phyloP scores from a whole-genome alignment of 2,113 vertebrate genomes.

The Podiceps cristatus region DNA sequence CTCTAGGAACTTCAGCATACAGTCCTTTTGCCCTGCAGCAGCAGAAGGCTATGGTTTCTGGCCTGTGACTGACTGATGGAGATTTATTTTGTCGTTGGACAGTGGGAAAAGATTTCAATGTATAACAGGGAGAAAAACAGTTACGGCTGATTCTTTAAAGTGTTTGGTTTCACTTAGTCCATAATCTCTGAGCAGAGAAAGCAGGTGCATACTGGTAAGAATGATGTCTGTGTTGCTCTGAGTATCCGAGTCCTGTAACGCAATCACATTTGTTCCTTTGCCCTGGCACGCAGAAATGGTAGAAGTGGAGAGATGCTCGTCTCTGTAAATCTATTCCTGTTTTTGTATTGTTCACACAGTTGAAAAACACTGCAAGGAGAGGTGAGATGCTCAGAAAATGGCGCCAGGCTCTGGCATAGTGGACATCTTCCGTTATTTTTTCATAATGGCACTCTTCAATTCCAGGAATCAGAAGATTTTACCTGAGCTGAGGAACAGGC shows the following conservation, averaged over 20 bases:
- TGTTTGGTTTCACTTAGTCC: conserved; percentile 3
- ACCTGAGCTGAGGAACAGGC: background rate
- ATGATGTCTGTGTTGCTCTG: background rate
- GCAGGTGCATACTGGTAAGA: background rate
- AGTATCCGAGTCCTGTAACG: background rate
- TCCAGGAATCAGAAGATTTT: background rate
- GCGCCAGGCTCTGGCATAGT: background rate
- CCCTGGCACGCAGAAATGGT: background rate
- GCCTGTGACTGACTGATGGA: background rate
- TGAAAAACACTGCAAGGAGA: background rate
- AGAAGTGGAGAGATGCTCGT: background rate
- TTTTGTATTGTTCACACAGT: background rate
- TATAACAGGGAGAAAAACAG: background rate
- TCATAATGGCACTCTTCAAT: background rate
- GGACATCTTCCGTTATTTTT: background rate
- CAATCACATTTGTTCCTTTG: background rate
- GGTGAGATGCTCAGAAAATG: background rate
- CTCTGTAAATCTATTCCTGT: background rate
- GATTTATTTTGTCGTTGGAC: background rate
- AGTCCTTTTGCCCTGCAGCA: background rate
- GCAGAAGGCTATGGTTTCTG: background rate
- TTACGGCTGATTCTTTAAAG: background rate
- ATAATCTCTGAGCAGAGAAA: background rate
- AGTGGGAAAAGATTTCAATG: background rate
- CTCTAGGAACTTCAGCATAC: background rate